Conservation (phyloP, 2,888 invertebrate genomes). For the Pollenia angustigena region DNA sequence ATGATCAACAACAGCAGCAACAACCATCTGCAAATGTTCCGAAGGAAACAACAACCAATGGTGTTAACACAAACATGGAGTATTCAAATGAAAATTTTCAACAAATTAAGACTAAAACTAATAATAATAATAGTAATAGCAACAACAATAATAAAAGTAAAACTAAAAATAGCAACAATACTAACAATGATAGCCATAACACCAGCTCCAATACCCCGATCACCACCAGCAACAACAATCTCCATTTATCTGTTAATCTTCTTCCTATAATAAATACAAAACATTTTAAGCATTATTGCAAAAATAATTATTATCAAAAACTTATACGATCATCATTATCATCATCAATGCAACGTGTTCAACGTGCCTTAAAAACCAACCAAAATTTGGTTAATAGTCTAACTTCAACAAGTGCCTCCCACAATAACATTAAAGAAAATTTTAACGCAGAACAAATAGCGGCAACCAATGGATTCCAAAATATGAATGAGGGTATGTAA, state of each 20-base stretch:
- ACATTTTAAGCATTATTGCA: slow-evolving; percentile 58
- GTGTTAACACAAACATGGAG: slow-evolving; percentile 54
- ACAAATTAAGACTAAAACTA: slow-evolving; percentile 54
- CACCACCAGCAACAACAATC: slow-evolving; percentile 20
- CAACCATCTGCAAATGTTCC: slow-evolving; percentile 35
- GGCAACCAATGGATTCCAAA: slow-evolving; percentile 20
- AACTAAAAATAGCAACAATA: slow-evolving; percentile 15
- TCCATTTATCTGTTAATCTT: slow-evolving; percentile 49
- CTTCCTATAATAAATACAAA: slow-evolving; percentile 55
- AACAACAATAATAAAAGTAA: slow-evolving; percentile 27
- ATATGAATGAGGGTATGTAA: slow-evolving; percentile 47
- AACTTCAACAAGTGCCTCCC: slow-evolving; percentile 63
- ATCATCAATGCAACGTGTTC: slow-evolving; percentile 45
- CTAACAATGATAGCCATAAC: not conserved
- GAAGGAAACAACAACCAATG: slow-evolving; percentile 48
- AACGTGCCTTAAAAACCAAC: slow-evolving; percentile 66
- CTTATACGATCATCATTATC: slow-evolving; percentile 44
- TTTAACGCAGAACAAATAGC: slow-evolving; percentile 26
- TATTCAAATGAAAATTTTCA: slow-evolving; percentile 55
- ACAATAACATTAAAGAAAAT: slow-evolving; percentile 50
- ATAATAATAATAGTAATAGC: slow-evolving; percentile 40
- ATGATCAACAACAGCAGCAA: slow-evolving; percentile 67
- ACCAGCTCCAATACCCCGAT: not conserved
- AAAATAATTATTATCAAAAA: slow-evolving; percentile 59
- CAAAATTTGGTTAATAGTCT: slow-evolving; percentile 47